Conservation (phyloP, 2,797 vertebrate genomes). For the Hippopotamyrus pictus region DNA sequence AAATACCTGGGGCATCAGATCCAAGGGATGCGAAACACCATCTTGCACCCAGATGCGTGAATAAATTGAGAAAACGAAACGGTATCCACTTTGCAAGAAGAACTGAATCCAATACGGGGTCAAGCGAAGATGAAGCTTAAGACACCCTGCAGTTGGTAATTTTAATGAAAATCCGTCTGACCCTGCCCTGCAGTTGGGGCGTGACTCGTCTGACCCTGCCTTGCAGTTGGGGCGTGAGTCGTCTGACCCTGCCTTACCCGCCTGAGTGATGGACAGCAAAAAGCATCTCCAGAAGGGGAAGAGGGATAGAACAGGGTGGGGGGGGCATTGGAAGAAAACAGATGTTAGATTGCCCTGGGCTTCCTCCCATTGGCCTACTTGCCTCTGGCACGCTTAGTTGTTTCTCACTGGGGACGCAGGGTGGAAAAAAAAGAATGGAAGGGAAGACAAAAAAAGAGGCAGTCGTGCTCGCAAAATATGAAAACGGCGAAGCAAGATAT, state of each 20-base stretch:
- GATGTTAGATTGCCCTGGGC: slow-evolving; percentile 7
- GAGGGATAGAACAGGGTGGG: background rate
- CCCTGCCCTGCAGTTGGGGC: too few relatives aligned
- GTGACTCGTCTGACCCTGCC: too few relatives aligned
- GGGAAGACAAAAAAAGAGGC: background rate
- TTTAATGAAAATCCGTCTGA: too few relatives aligned
- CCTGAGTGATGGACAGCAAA: background rate
- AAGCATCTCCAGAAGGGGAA: background rate
- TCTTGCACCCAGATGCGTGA: background rate
- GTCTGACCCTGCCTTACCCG: background rate
- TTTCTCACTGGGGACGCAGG: background rate
- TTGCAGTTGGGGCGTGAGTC: background rate
- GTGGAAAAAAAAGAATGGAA: background rate
- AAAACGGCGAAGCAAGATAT: slow-evolving; percentile 3
- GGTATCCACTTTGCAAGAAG: background rate
- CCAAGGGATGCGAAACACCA: background rate
- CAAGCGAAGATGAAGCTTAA: background rate
- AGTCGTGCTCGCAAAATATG: background rate
- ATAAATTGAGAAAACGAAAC: background rate
- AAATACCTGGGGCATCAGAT: background rate
- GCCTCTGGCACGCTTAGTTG: background rate
- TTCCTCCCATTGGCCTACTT: background rate
- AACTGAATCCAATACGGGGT: background rate
- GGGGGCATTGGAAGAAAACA: background rate
- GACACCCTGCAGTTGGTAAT: background rate